Base-by-base conservation (phyloP, 2,888 invertebrate species). In the Pristionchus maxplancki region DNA sequence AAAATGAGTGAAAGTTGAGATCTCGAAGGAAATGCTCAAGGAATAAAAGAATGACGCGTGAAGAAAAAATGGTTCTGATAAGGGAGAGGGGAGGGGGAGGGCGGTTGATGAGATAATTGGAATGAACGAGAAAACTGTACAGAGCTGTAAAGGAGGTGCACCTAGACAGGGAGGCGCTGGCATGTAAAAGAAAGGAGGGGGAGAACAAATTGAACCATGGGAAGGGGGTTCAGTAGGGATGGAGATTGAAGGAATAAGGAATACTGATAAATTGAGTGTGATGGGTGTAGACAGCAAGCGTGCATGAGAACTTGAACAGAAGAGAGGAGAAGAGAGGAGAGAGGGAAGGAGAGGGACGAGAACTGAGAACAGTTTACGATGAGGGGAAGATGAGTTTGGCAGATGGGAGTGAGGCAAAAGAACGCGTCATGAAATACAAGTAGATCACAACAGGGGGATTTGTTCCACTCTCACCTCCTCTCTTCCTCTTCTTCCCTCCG, bases 381-480 rank as follows among this genome's bases (percentile, higher is more conserved):
- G 58, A 58, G 44, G 82, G 24, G 50, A 82, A 44, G 50, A 48
- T 31, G 48, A 82, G 82, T 82, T 53, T 48, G 82, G 40, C 82
- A 40, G 82, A n/a, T 44, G 24, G 9, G 28, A 48, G 28, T 31
- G 34, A 44, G 34, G 28, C 48, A 17, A 34, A 9, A 24, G 24
- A 15, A 53, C 50, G 34, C 82, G 50, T 82, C 82, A 53, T 82
- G 50, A 82, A 82, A 82, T 48, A 53, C 31, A 82, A 53, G 82
- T 82, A 53, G 53, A 82, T 82, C 28, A 82, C 44, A 82, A 53
- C 53, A 48, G 74, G 40, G n/a, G 74, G 74, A 74, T 74, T 74
- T 74, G 74, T 74, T 74, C 74, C 74, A 74, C 74, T 74, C 74
- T 74, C 74, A 37, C 37, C 58, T 74, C 40, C 74, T 37, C 67